A percentile compares a stretch with the other conserved stretches of the same genome.
These are phyloP conservation scores for Phenacoccus solenopsis DNA, from an alignment of 1,140 invertebrate species.

Conservation along the genomic window DNA sequence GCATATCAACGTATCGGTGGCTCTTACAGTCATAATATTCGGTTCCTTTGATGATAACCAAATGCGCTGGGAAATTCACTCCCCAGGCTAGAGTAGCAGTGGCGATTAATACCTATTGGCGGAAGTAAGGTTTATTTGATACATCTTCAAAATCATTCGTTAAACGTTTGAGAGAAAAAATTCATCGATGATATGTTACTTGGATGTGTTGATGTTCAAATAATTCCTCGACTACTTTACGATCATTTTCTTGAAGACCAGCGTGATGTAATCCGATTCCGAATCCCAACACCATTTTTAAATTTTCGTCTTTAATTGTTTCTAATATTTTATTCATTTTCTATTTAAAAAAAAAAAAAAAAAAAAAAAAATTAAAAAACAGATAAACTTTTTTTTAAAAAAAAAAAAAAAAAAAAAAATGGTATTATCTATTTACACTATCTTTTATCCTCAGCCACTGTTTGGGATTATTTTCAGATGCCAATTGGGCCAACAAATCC, in stretches of 20 bases:
- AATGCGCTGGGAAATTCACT: constrained; percentile 92
- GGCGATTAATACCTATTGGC: constrained; percentile 72
- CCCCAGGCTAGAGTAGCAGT: constrained; percentile 98
- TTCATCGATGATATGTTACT: constrained; percentile 35
- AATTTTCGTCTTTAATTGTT: constrained; percentile 76
- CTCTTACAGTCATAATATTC: constrained; percentile 97
- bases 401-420: constrained; percentile 6
- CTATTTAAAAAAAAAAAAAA: constrained; percentile 20
- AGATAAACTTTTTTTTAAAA: background rate
- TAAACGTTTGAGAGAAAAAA: too few species aligned
- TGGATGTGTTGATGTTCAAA: constrained; percentile 97
- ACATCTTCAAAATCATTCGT: background rate
- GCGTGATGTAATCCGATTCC: constrained; percentile 99
- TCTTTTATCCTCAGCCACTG: constrained; percentile 89
- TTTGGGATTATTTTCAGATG: constrained; percentile 81
- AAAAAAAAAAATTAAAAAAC: background rate
- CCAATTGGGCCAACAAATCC: constrained; percentile 88
- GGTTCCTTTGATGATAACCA: constrained; percentile 76
- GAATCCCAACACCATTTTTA: constrained; percentile 88
- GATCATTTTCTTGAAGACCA: constrained; percentile 80
- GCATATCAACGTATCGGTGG: constrained; percentile 96
- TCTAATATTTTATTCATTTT: constrained; percentile 66
- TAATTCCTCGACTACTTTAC: constrained; percentile 82
- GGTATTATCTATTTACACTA: constrained; percentile 28
- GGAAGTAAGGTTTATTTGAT: constrained; percentile 14